phyloP scores from a whole-genome alignment of 1,140 invertebrate genomes.

The Nomia melanderi region DNA sequence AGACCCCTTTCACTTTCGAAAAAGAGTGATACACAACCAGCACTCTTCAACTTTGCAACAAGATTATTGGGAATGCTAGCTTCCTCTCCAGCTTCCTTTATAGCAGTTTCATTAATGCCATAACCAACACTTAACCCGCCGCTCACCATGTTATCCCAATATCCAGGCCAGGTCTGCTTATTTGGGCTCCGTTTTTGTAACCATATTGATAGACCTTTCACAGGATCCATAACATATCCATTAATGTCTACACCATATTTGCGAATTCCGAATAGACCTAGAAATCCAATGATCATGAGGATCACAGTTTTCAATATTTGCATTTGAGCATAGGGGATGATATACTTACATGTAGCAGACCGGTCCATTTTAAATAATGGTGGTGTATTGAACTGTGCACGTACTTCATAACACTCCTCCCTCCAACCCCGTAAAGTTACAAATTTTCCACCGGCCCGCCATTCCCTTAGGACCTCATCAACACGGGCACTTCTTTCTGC shows the following conservation, averaged over 20 bases:
- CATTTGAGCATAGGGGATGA: background rate
- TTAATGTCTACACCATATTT: constrained; percentile 97
- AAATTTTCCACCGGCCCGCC: constrained; percentile 84
- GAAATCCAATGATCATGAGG: no score
- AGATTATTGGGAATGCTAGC: constrained; percentile 90
- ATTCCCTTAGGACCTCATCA: constrained; percentile 89
- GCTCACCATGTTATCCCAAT: constrained; percentile 97
- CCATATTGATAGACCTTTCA: constrained; percentile 94
- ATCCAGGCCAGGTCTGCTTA: constrained; percentile 97
- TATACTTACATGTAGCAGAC: constrained; percentile 89
- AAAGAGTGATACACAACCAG: constrained; percentile 93
- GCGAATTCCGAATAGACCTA: constrained; percentile 93
- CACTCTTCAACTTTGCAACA: constrained; percentile 88
- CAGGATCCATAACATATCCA: constrained; percentile 92
- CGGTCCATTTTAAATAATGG: constrained; percentile 94
- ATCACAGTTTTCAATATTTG: no score
- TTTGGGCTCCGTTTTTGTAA: constrained; percentile 93
- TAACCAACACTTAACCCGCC: constrained; percentile 94
- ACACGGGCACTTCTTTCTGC: constrained; percentile 89
- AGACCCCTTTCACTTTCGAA: constrained; percentile 95
- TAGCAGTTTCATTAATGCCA: constrained; percentile 92
- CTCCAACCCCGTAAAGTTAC: constrained; percentile 92
- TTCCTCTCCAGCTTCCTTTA: constrained; percentile 97
- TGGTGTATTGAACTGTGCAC: constrained; percentile 85
- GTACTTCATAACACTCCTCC: constrained; percentile 95